Conservation (phyloP, 2,113 vertebrate species). For the Dolichallabes microphthalmus region DNA sequence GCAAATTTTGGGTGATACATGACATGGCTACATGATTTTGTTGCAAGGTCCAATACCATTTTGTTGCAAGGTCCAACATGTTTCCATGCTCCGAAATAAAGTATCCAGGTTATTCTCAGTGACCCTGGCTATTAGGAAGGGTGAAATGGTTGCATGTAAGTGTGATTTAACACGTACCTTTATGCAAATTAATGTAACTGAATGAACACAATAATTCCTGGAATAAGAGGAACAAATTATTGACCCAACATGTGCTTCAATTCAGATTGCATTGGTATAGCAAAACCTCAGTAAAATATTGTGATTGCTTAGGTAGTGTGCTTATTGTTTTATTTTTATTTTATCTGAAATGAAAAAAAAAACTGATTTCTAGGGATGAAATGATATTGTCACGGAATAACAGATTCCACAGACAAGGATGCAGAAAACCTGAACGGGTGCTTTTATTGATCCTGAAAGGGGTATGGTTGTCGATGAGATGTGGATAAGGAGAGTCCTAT, state of each 20-base stretch:
- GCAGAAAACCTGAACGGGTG: no score
- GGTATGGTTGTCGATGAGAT: no score
- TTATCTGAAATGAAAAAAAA: no score
- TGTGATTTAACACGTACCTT: background rate
- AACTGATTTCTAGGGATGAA: background rate
- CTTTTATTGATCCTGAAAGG: no score
- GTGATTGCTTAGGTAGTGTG: constrained; percentile 5
- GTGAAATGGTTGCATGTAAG: background rate
- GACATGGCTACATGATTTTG: background rate
- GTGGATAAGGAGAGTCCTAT: no score
- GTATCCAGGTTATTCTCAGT: constrained; percentile 4
- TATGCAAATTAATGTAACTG: background rate
- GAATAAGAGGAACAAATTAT: background rate
- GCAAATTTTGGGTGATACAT: background rate
- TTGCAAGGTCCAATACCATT: background rate
- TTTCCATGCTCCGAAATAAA: background rate
- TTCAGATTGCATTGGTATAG: background rate
- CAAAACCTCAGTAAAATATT: background rate
- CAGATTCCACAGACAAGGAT: no score
- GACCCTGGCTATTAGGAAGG: background rate
- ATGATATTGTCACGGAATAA: no score
- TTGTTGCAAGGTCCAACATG: background rate
- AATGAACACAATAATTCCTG: background rate
- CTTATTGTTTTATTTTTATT: background rate
- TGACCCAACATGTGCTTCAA: background rate